Conservation (phyloP, 2,797 vertebrate species). For the Meda fulgida region DNA sequence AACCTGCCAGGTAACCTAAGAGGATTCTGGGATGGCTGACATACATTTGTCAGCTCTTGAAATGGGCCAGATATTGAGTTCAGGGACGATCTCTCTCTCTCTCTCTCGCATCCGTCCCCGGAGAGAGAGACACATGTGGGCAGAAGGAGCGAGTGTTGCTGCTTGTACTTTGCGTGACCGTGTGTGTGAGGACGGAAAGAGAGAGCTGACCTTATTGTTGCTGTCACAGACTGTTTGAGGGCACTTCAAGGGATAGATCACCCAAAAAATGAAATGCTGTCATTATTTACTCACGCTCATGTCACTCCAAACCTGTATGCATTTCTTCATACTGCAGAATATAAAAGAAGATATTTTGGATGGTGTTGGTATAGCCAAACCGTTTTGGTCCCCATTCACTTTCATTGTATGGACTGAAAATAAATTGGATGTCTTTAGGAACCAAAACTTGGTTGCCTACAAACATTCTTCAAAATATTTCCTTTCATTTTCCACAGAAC, state of each 20-base stretch:
- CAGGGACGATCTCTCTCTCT: neutral
- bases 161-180: slow-evolving; percentile 11
- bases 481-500: too few species aligned
- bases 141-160: neutral
- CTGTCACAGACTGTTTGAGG: neutral
- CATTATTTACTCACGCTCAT: neutral
- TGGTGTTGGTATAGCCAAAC: neutral
- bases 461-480: neutral
- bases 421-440: neutral
- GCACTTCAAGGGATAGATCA: neutral
- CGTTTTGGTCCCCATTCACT: neutral
- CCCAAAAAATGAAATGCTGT: neutral
- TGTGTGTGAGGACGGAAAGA: slow-evolving; percentile 11
- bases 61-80: slow-evolving; percentile 15
- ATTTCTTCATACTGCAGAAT: neutral
- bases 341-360: neutral
- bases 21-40: neutral
- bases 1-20: neutral
- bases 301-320: neutral
- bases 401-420: neutral
- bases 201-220: slow-evolving; percentile 2
- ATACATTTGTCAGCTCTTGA: neutral
- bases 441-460: too few species aligned
- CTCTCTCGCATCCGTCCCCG: too few species aligned
- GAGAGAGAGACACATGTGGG: too few species aligned